A percentile compares a stretch with the other conserved stretches of the same genome.
These are phyloP conservation scores for Eciton burchellii DNA, from an alignment of 1,140 invertebrate species.

Conservation along the genomic window DNA sequence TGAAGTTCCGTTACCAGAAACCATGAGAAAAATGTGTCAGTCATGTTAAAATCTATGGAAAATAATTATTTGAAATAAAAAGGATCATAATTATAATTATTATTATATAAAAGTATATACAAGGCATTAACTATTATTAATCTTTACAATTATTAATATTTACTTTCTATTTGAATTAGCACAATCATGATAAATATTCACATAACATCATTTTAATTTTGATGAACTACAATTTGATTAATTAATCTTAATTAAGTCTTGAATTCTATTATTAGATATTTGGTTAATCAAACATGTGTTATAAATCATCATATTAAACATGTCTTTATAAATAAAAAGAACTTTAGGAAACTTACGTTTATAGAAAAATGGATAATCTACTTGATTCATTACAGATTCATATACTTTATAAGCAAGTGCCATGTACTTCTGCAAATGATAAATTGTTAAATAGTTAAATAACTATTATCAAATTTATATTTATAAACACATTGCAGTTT, in stretches of 20 bases:
- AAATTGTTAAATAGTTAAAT: not conserved
- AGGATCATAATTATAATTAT: not conserved
- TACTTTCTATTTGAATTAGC: too few relatives aligned
- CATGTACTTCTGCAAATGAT: conserved; percentile 43
- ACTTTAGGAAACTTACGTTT: conserved; percentile 58
- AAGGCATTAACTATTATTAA: not conserved
- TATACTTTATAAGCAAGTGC: conserved; percentile 20
- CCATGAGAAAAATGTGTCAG: conserved; percentile 94
- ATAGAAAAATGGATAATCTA: conserved; percentile 55
- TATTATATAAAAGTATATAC: not conserved
- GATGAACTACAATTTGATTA: too few relatives aligned
- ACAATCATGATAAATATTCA: too few relatives aligned
- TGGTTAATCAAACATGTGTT: too few relatives aligned
- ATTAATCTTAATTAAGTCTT: too few relatives aligned
- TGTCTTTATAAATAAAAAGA: not conserved
- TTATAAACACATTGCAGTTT: not conserved
- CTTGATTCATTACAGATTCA: conserved; percentile 8
- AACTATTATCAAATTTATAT: not conserved
- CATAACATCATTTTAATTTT: too few relatives aligned
- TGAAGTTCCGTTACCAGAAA: conserved; percentile 94
- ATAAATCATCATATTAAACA: too few relatives aligned
- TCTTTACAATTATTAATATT: too few relatives aligned
- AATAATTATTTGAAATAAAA: not conserved
- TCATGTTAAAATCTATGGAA: conserved; percentile 87
- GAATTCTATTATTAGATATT: too few relatives aligned